phyloP scores from a whole-genome alignment of 2,797 vertebrate genomes.

The Sebastes cheni region DNA sequence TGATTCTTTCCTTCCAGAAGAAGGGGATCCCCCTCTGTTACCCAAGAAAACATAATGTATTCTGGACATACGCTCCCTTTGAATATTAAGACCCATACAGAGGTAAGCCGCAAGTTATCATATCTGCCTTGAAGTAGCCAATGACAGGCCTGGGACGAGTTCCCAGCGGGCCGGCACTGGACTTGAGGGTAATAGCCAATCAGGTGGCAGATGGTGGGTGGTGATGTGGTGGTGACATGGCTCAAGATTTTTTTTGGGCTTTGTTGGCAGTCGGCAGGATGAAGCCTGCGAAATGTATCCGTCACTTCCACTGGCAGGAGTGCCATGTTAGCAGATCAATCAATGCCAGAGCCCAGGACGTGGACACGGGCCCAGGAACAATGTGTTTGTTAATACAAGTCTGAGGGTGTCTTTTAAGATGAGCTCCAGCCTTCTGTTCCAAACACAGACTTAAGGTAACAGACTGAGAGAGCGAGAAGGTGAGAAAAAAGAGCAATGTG shows the following conservation, averaged over 20 bases:
- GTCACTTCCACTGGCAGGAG: conserved; percentile 61
- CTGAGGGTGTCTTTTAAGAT: conserved; percentile 12
- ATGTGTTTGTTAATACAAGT: conserved; percentile 49
- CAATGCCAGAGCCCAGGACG: conserved; percentile 46
- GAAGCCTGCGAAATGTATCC: conserved; percentile 53
- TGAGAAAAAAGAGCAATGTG: background rate
- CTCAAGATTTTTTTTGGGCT: conserved; percentile 23
- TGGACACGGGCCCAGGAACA: conserved; percentile 46
- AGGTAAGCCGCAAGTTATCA: conserved; percentile 23
- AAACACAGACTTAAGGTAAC: background rate
- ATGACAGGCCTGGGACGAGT: conserved; percentile 26
- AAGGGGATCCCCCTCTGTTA: background rate
- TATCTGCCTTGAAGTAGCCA: conserved; percentile 28
- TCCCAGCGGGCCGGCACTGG: background rate
- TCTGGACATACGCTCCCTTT: conserved; percentile 15
- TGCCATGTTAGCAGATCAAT: conserved; percentile 64
- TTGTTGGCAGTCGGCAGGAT: conserved; percentile 34
- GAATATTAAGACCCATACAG: conserved; percentile 29
- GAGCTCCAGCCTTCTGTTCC: conserved; percentile 12
- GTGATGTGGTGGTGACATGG: conserved; percentile 37
- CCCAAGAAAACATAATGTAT: background rate
- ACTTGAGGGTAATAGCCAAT: conserved; percentile 53
- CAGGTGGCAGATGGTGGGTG: conserved; percentile 29
- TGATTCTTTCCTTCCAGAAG: background rate
- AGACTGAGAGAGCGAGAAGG: background rate